phyloP scores from a whole-genome alignment of 1,140 invertebrate species.

The Drosophila asahinai region DNA sequence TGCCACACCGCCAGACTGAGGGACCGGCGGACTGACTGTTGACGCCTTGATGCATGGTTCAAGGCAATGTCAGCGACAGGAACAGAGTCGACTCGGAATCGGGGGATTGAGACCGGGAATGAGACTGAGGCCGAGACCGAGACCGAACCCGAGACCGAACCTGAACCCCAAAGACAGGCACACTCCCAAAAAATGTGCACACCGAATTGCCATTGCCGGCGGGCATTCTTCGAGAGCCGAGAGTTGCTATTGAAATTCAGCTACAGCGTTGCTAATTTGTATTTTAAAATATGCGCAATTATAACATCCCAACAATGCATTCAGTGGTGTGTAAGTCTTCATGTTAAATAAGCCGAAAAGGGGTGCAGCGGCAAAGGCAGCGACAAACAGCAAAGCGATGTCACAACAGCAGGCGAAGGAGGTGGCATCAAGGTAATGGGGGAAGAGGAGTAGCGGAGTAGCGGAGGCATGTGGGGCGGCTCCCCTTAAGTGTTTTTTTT shows the following conservation, averaged over 20 bases:
- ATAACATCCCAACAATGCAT: constrained; percentile 70
- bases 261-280: constrained; percentile 84
- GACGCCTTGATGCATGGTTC: constrained; percentile 78
- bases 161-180: constrained; percentile 59
- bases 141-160: constrained; percentile 5
- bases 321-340: constrained; percentile 76
- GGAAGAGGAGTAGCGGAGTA: constrained; percentile 6
- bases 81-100: constrained; percentile 11
- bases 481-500: constrained; percentile 71
- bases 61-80: constrained; percentile 61
- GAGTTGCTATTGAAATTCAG: constrained; percentile 72
- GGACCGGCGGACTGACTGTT: constrained; percentile 52
- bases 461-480: constrained; percentile 16
- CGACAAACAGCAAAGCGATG: constrained; percentile 46
- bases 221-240: constrained; percentile 36
- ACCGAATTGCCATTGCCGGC: constrained; percentile 45
- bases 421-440: constrained; percentile 22
- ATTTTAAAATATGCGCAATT: constrained; percentile 84
- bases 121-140: constrained; percentile 4
- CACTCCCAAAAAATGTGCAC: constrained; percentile 51
- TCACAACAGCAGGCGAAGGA: constrained; percentile 65
- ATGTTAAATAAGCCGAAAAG: constrained; percentile 76
- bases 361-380: constrained; percentile 43
- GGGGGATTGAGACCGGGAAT: constrained; percentile 9
- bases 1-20: constrained; percentile 55